Evolutionary conservation across 2,888 invertebrate genomes (phyloP).

Genomic region (Hypselothyrea guttata): DNA sequence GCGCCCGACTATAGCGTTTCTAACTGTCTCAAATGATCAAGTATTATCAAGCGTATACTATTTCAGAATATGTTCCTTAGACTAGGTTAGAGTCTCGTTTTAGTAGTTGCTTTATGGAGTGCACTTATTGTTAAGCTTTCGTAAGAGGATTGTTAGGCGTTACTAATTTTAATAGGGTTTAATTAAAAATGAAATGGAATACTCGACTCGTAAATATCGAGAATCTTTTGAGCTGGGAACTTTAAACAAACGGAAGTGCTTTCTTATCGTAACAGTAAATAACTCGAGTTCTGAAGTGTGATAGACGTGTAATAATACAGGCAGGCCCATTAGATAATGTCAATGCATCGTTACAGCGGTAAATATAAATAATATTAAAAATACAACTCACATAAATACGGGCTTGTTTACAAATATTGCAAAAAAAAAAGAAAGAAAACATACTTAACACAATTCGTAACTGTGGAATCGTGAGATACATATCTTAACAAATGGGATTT

Average conservation of each 20-base stretch:
- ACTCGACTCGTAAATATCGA: not conserved
- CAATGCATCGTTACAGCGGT: not conserved
- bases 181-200: not conserved
- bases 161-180: not conserved
- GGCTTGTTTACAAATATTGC: not conserved
- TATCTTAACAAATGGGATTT: not conserved
- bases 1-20: no score
- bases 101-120: not conserved
- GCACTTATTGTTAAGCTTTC: not conserved
- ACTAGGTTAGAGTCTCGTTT: no score
- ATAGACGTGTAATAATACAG: conserved; percentile 5
- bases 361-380: not conserved
- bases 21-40: no score
- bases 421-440: no score
- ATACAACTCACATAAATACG: conserved; percentile 12
- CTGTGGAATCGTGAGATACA: no score
- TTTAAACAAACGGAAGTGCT: conserved; percentile 2
- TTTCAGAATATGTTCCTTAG: no score
- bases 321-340: not conserved
- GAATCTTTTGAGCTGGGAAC: not conserved
- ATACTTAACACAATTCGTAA: no score
- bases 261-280: conserved; percentile 7
- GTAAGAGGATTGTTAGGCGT: no score
- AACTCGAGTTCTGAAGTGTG: conserved; percentile 4
- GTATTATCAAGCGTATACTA: no score